phyloP scores from a whole-genome alignment of 2,113 vertebrate species.

The Meriones unguiculatus region DNA sequence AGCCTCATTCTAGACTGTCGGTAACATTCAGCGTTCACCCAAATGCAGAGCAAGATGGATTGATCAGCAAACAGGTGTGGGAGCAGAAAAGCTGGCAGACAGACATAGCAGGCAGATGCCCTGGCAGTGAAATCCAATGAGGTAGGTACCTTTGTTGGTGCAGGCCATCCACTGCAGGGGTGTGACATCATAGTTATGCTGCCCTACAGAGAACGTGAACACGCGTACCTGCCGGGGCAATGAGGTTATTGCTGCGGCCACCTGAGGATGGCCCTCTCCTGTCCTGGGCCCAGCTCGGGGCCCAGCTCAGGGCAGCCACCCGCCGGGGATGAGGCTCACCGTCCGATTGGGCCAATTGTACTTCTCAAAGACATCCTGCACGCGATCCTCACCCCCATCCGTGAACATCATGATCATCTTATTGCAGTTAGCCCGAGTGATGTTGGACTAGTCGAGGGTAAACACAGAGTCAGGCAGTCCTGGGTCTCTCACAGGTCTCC shows the following conservation, averaged over 20 bases:
- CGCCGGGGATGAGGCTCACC: constrained; percentile 85
- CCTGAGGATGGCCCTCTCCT: neutral
- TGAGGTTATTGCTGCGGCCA: neutral
- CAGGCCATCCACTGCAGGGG: constrained; percentile 99
- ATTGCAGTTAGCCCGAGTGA: constrained; percentile 98
- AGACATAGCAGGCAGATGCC: neutral
- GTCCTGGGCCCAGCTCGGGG: accelerated
- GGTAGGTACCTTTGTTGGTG: constrained; percentile 95
- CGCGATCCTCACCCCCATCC: constrained; percentile 97
- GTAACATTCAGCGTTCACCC: neutral
- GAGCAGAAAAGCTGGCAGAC: neutral
- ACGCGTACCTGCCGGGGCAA: constrained; percentile 89
- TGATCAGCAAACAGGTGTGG: neutral
- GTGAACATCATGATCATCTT: constrained; percentile 99
- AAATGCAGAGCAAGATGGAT: neutral
- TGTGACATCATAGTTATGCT: constrained; percentile 99
- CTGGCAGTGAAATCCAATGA: accelerated
- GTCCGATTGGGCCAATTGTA: constrained; percentile 99
- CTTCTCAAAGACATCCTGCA: constrained; percentile 98
- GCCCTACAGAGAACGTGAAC: constrained; percentile 99
- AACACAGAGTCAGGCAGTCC: neutral
- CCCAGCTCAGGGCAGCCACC: neutral
- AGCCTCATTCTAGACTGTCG: neutral
- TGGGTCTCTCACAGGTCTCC: neutral
- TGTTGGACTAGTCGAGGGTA: constrained; percentile 88